phyloP scores from a whole-genome alignment of 2,888 invertebrate species.

The Dicycla oo region DNA sequence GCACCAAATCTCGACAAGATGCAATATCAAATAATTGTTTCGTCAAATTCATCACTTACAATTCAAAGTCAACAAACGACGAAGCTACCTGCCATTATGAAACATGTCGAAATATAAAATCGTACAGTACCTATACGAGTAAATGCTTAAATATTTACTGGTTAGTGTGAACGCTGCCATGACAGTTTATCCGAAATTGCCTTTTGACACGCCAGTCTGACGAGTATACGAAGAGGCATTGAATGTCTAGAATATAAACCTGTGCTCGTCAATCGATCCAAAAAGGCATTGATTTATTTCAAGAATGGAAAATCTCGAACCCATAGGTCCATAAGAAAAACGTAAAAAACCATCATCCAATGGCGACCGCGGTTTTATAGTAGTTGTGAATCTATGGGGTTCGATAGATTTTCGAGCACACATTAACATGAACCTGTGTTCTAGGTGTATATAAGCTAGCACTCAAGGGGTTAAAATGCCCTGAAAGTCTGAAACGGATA shows the following conservation, averaged over 20 bases:
- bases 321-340: neutral
- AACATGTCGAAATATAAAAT: slow-evolving; percentile 52
- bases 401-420: too few species aligned
- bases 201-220: slow-evolving; percentile 51
- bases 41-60: slow-evolving; percentile 2
- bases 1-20: neutral
- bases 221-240: slow-evolving; percentile 21
- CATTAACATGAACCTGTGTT: too few species aligned
- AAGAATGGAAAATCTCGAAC: neutral
- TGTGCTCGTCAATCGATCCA: neutral
- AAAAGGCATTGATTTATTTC: neutral
- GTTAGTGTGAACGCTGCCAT: slow-evolving; percentile 60
- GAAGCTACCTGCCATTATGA: slow-evolving; percentile 26
- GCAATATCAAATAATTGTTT: neutral
- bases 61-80: slow-evolving; percentile 21
- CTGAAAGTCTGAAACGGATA: neutral
- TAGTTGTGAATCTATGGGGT: too few species aligned
- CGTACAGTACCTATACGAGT: slow-evolving; percentile 27
- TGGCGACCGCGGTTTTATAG: too few species aligned
- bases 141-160: slow-evolving; percentile 61
- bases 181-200: slow-evolving; percentile 52
- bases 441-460: too few species aligned
- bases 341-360: too few species aligned
- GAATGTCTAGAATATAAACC: slow-evolving; percentile 18
- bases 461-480: too few species aligned